Percentiles rank a stretch among this genome's conserved stretches.
Conservation (phyloP, 2,888 invertebrate genomes). For the Campopleginae sp. region DNA sequence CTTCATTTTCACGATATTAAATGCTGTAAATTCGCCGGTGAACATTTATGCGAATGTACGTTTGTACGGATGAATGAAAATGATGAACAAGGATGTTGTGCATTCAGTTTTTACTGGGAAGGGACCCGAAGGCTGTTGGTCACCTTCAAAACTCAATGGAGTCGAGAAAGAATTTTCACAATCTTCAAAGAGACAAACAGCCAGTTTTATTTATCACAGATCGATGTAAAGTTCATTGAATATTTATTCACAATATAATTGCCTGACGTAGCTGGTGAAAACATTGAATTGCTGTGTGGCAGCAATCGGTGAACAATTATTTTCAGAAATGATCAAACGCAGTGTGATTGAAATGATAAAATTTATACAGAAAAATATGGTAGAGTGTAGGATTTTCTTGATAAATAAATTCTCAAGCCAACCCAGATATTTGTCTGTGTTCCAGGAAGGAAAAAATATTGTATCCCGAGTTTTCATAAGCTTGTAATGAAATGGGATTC, state of each 20-base stretch:
- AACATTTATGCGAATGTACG: slow-evolving; percentile 1
- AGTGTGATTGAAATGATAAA: background rate
- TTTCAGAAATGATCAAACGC: background rate
- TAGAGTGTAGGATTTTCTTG: background rate
- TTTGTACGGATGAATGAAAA: background rate
- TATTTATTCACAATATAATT: background rate
- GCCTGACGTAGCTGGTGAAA: background rate
- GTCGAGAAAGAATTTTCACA: background rate
- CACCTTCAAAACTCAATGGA: background rate
- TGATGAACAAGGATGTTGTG: background rate
- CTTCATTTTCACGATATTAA: slow-evolving; percentile 80
- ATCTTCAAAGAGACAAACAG: background rate
- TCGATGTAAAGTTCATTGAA: background rate
- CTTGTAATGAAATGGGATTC: background rate
- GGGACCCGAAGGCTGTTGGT: background rate
- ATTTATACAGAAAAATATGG: background rate
- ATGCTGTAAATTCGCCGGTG: slow-evolving; percentile 77
- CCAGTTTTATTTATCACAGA: background rate
- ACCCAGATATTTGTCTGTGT: background rate
- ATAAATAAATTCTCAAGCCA: background rate
- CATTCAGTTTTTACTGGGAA: slow-evolving; percentile 25
- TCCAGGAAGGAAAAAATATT: background rate
- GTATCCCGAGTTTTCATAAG: background rate
- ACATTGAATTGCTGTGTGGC: background rate
- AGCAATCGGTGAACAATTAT: background rate